Evolutionary conservation across 2,113 vertebrate species (phyloP).

Genomic region (Saguinus imperator): DNA sequence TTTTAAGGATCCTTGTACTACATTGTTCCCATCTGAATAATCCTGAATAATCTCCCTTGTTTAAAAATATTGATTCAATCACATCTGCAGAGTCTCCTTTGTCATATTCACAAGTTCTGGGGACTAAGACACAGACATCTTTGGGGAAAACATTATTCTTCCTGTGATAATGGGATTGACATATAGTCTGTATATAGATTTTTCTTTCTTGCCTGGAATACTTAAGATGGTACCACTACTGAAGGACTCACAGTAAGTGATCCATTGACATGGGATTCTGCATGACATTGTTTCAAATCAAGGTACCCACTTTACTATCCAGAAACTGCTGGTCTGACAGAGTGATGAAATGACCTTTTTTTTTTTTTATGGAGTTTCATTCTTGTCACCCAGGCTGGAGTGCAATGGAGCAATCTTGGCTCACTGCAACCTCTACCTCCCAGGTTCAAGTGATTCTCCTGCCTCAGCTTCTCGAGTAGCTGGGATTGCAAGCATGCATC

Average conservation of each 20-base stretch:
- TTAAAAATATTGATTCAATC: not conserved
- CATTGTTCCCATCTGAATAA: not conserved
- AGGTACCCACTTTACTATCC: not conserved
- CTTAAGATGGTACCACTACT: not conserved
- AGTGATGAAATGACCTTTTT: not conserved
- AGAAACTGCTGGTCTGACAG: not conserved
- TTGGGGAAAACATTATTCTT: not conserved
- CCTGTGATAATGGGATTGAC: not conserved
- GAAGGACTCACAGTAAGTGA: not conserved
- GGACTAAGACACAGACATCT: not conserved
- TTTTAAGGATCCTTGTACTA: not conserved
- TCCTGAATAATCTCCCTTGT: not conserved
- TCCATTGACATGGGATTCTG: not conserved
- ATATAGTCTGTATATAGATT: not conserved
- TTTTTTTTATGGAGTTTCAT: too few relatives aligned
- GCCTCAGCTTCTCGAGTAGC: too few relatives aligned
- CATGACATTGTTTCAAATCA: not conserved
- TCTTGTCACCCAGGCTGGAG: too few relatives aligned
- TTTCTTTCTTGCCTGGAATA: not conserved
- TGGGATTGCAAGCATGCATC: too few relatives aligned
- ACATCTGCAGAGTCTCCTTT: not conserved
- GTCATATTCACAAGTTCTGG: not conserved
- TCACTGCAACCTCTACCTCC: too few relatives aligned
- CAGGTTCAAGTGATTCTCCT: too few relatives aligned
- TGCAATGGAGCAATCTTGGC: too few relatives aligned